These are phyloP conservation scores for Dicaeum eximium DNA, from an alignment of 2,113 vertebrate genomes.

Conservation along the genomic window DNA sequence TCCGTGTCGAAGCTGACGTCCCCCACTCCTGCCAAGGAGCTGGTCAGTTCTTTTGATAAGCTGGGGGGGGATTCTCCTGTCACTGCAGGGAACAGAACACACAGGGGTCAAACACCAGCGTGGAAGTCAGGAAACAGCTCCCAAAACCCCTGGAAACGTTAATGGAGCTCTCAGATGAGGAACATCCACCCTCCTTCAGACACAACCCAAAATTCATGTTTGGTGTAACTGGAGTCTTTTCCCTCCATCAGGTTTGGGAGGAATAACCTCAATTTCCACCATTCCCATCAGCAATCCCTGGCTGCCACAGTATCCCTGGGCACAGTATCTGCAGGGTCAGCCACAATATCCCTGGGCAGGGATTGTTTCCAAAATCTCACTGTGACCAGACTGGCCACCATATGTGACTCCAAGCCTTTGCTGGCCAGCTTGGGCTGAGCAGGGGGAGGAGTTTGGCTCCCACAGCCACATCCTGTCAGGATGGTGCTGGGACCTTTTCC, in stretches of 20 bases:
- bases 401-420: not conserved
- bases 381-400: not conserved
- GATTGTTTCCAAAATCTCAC: not conserved
- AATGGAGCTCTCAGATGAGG: fast-evolving
- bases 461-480: too few species aligned
- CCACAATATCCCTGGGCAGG: not conserved
- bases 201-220: fast-evolving
- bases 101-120: fast-evolving
- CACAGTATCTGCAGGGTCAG: too few species aligned
- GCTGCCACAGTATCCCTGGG: not conserved
- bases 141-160: not conserved
- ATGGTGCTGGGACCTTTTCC: too few species aligned
- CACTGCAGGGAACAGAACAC: constrained; percentile 70
- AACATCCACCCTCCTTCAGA: fast-evolving
- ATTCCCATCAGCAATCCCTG: not conserved
- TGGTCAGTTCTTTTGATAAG: constrained; percentile 96
- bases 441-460: not conserved
- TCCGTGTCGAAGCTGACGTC: constrained; percentile 95
- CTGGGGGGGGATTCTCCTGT: constrained; percentile 97
- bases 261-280: not conserved
- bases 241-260: not conserved
- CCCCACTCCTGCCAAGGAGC: constrained; percentile 87
- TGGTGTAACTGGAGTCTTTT: fast-evolving
- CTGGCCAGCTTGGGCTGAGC: not conserved
- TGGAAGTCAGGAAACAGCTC: fast-evolving